Evolutionary conservation across 1,140 invertebrate species (phyloP), one percentile per base, ranked within the genome.

Genomic region (Drosophila saltans): DNA sequence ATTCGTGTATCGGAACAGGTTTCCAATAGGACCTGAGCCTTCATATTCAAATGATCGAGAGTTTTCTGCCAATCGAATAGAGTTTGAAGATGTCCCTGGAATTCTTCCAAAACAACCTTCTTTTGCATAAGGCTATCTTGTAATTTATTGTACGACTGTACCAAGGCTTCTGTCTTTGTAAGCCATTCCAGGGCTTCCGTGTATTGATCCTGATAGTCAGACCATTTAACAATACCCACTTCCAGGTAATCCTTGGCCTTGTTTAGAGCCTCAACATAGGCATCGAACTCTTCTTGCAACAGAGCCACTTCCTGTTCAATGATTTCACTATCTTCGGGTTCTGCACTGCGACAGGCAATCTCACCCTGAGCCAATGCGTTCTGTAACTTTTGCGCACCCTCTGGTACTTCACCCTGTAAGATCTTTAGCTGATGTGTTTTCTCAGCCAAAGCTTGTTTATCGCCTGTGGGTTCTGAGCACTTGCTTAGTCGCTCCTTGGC

Each of bases 41-140:
- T 96, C 94, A 98, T 96, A 88, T 98, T 98, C n/a, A 99, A 92
- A 75, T 96, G 95, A 92, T 99, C 98, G 36, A 99, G 93, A 80
- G 98, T 97, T 56, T 96, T 95, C 93, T 99, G 98, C 97, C 98
- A 98, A 78, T 98, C 97, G 84, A 98, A 97, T 11, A 99, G 93
- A 2, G 95, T 97, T 93, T 98, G 97, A 60, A 98, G 94, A 86
- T 98, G 96, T 36, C 95, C 94, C 94, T 98, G 97, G 94, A 98
- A 98, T 84, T 97, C 95, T 93, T 98, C 97, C 40, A 98, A 93
- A 65, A 97, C 96, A 56, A 96, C 94, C 93, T 97, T 96, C 94
- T 99, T 99, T 68, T 97, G 96, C 81, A 96, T 95, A n/a, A 98
- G 93, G 91, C 96, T 97, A 80, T 97, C 95, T 91, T 98, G 97